Base-by-base conservation (phyloP, 1,140 invertebrate species). In the Lasioglossum baleicum region DNA sequence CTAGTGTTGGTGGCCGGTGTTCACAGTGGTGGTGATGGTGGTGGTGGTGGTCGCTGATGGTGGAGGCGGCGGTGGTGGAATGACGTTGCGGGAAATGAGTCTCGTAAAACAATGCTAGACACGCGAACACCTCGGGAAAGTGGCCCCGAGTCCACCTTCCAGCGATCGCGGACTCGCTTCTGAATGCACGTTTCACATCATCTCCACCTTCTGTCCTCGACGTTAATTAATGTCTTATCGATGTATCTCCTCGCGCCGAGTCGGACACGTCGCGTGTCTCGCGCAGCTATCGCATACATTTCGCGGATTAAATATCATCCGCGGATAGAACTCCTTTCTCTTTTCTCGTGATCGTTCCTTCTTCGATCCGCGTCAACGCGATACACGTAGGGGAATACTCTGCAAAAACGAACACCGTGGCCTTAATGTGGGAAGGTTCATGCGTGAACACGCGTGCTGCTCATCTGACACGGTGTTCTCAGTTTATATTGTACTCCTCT, bases 51-150 rank as follows among this genome's bases (percentile, higher is more conserved):
- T 15, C 13, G 51, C 44, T 15, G 51, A 1, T 53, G 51, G 13
- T 75, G 48, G 80, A 85, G 69, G 80, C 73, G 61, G 83, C 44
- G 73, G 80, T 79, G 68, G 83, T 51, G 86, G 84, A 91, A 90
- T 88, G 90, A 90, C 90, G 87, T 87, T 81, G 89, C 87, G 88
- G 86, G 87, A 91, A 92, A 90, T 91, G 88, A 91, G 89, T 86
- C 88, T 91, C 89, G 86, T 91, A 91, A 91, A 91, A 83, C 87
- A 90, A 88, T 81, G 84, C 82, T 72, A 80, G 80, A 86, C 89
- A 91, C 90, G 86, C 89, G 88, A 90, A 84, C 85, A 71, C 77
- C 77, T 69, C 82, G 77, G 72, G 83, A 85, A 71, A 67, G 83
- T 84, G 71, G 70, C 77, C 79, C 79, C 74, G 70, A 65, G 82